Conservation (phyloP, 2,797 vertebrate species). For the Pipistrellus kuhlii region DNA sequence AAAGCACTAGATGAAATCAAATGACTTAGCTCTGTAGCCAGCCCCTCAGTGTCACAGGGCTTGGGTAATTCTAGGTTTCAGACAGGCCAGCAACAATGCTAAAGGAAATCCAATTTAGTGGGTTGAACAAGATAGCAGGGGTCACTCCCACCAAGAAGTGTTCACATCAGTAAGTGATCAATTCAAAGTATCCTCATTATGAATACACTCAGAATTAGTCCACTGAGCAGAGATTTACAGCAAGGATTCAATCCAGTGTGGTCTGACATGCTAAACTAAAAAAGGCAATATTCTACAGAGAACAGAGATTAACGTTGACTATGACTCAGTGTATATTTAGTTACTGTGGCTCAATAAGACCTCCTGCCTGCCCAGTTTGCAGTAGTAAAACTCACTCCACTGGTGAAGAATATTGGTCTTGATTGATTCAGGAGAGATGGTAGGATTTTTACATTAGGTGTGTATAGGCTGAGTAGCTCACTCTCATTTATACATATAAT, state of each 20-base stretch:
- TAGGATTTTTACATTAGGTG: background rate
- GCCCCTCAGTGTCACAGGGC: background rate
- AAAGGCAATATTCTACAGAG: background rate
- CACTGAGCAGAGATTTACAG: background rate
- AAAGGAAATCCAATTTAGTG: conserved; percentile 31
- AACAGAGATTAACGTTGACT: background rate
- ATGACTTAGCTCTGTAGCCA: background rate
- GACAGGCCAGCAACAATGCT: background rate
- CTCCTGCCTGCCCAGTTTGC: background rate
- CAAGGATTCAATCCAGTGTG: background rate
- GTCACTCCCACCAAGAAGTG: background rate
- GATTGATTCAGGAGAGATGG: background rate
- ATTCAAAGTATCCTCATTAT: background rate
- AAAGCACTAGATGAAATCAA: background rate
- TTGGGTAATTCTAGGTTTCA: conserved; percentile 56
- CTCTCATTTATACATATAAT: background rate
- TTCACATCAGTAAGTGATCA: background rate
- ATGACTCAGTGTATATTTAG: background rate
- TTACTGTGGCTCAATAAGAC: background rate
- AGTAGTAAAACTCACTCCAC: background rate
- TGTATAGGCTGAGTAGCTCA: background rate
- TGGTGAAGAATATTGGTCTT: background rate
- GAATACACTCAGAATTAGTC: conserved; percentile 53
- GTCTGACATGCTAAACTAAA: background rate
- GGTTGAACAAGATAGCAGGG: background rate